These are phyloP conservation scores for Monochamus saltuarius DNA, from an alignment of 1,140 invertebrate species.

Conservation along the genomic window DNA sequence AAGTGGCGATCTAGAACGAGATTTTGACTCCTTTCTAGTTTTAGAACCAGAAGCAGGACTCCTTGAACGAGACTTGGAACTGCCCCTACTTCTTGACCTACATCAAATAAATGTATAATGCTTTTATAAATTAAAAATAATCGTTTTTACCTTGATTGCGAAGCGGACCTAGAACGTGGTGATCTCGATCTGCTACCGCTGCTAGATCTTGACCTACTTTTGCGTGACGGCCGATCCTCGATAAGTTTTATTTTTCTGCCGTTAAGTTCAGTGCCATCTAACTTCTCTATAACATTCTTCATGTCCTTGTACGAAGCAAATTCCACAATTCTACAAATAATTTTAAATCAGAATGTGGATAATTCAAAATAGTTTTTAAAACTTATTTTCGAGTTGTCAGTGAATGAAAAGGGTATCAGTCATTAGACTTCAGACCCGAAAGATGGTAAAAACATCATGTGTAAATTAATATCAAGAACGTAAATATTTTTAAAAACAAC, in stretches of 20 bases:
- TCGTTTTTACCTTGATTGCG: conserved; percentile 33
- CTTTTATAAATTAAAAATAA: background rate
- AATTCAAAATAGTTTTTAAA: background rate
- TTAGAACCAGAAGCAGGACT: background rate
- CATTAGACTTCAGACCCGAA: conserved; percentile 16
- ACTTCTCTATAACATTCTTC: conserved; percentile 92
- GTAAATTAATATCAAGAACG: background rate
- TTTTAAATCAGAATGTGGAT: background rate
- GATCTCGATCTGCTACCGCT: conserved; percentile 51
- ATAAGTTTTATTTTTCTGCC: conserved; percentile 70
- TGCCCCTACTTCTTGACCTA: conserved; percentile 10
- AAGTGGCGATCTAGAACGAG: background rate
- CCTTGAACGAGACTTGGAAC: conserved; percentile 15
- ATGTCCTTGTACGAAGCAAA: conserved; percentile 90
- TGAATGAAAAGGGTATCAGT: conserved; percentile 12
- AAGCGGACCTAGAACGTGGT: conserved; percentile 34
- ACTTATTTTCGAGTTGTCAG: background rate
- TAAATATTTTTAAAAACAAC: conserved; percentile 41
- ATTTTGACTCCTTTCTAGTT: background rate
- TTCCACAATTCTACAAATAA: conserved; percentile 73
- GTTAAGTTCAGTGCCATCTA: conserved; percentile 94
- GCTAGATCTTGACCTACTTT: conserved; percentile 51
- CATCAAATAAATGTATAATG: background rate
- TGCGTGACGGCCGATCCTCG: conserved; percentile 67
- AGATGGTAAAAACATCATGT: no score